phyloP scores from a whole-genome alignment of 2,888 invertebrate species.

The Pogonocherus hispidulus region DNA sequence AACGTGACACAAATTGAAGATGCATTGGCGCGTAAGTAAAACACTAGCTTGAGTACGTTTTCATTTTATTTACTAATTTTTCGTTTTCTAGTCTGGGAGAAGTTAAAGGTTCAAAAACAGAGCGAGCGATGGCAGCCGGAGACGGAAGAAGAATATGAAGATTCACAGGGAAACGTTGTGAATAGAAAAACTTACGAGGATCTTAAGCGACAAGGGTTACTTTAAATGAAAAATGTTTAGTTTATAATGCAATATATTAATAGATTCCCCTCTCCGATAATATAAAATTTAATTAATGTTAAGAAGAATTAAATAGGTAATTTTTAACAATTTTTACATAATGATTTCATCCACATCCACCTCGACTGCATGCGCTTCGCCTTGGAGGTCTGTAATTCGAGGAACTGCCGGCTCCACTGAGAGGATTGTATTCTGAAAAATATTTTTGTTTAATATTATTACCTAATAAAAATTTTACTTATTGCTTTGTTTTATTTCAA shows the following conservation, averaged over 20 bases:
- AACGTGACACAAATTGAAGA: slow-evolving; percentile 99
- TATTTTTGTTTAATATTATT: too few relatives aligned
- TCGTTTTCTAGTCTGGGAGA: slow-evolving; percentile 92
- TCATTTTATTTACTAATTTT: neutral
- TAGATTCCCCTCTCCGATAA: neutral
- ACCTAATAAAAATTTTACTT: slow-evolving; percentile 18
- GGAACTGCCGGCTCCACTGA: slow-evolving; percentile 61
- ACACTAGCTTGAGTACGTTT: neutral
- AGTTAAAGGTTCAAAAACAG: slow-evolving; percentile 95
- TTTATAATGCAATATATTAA: slow-evolving; percentile 1
- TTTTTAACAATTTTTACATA: too few relatives aligned
- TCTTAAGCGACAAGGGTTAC: slow-evolving; percentile 96
- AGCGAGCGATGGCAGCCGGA: slow-evolving; percentile 97
- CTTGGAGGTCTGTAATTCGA: slow-evolving; percentile 63
- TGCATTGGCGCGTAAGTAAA: slow-evolving; percentile 85
- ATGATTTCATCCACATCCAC: slow-evolving; percentile 65
- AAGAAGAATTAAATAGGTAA: too few relatives aligned
- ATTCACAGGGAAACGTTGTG: slow-evolving; percentile 98
- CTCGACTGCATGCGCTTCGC: slow-evolving; percentile 63
- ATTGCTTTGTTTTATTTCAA: neutral
- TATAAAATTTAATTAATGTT: slow-evolving; percentile 12
- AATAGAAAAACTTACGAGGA: slow-evolving; percentile 99
- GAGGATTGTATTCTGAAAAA: slow-evolving; percentile 64
- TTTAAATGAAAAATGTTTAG: slow-evolving; percentile 73
- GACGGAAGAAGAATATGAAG: slow-evolving; percentile 98